Evolutionary conservation across 2,797 vertebrate genomes (phyloP), one percentile per base, ranked within the genome.

Genomic region (Diplodus sargus): DNA sequence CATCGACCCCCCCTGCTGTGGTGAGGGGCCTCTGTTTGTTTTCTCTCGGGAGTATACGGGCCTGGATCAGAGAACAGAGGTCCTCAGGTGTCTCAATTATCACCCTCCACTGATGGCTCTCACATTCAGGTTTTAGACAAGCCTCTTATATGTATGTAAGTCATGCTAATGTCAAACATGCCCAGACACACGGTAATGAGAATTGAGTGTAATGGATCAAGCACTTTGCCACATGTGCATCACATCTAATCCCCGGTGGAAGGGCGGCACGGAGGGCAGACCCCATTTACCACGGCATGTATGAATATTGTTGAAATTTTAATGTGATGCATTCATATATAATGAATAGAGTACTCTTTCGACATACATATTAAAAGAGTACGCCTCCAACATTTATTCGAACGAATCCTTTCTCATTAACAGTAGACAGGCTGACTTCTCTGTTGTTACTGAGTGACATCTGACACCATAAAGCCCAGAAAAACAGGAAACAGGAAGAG

Each of bases 71-170:
- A 84, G 74, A 84, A 75, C 78, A 83, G 79, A 82, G 80, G 87
- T 84, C 88, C 89, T 92, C 91, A 90, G 86, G 90, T 92, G 91
- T 90, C 80, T 48, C 84, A 91, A 91, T 94, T 92, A 91, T 90
- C 93, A 88, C 89, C 85, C 82, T 69, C 45, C 62, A 78, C 30
- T 73, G 63, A 81, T 57, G 79, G 74, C 43, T 70, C 74, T 85
- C 76, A 48, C 85, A 76, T 73, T 81, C 78, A 57, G 10, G 52
- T 70, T 85, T 64, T n/a, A 84, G 53, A 80, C 39, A 8, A 45
- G 67, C 59, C 54, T 69, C 66, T 85, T 58, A 49, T 52, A 56
- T 70, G 78, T 70, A 74, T 82, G 22, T 22, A 30, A 74, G 34
- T 49, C 60, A 75, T 70, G 85, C 74, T 89, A 82, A 92, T 88